These are phyloP conservation scores for Sebastes miniatus DNA, from an alignment of 2,797 vertebrate genomes.

Conservation along the genomic window DNA sequence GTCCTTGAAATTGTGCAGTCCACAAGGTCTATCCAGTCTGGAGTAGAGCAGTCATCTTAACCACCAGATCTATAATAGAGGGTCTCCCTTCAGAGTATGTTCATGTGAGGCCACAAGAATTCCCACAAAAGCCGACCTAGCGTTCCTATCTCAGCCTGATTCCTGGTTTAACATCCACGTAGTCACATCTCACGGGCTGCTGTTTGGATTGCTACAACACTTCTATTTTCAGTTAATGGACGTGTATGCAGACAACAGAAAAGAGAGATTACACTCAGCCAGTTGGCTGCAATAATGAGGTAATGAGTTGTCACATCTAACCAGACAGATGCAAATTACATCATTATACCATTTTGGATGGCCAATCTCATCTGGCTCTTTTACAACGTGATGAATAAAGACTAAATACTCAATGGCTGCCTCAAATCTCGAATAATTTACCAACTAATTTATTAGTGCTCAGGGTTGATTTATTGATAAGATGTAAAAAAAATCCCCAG, in stretches of 20 bases:
- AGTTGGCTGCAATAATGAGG: slow-evolving; percentile 32
- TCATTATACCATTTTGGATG: slow-evolving; percentile 19
- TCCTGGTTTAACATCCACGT: slow-evolving; percentile 47
- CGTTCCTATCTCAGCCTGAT: slow-evolving; percentile 44
- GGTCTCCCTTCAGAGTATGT: slow-evolving; percentile 15
- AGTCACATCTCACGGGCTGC: slow-evolving; percentile 50
- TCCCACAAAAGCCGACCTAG: slow-evolving; percentile 50
- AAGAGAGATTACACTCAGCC: slow-evolving; percentile 10
- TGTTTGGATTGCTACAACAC: slow-evolving; percentile 53
- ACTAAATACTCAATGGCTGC: not conserved
- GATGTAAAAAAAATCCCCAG: not conserved
- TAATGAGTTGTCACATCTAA: slow-evolving; percentile 44
- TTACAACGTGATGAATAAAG: not conserved
- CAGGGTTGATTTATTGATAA: not conserved
- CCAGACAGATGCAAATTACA: slow-evolving; percentile 50
- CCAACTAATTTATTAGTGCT: not conserved
- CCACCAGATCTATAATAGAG: slow-evolving; percentile 48
- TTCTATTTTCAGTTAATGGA: no score
- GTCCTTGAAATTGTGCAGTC: not conserved
- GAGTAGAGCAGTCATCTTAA: slow-evolving; percentile 49
- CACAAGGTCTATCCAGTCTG: slow-evolving; percentile 15
- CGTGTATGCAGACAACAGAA: no score
- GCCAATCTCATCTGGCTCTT: slow-evolving; percentile 7
- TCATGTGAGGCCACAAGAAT: slow-evolving; percentile 51
- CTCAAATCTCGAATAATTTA: slow-evolving; percentile 6